Evolutionary conservation across 2,888 invertebrate genomes (phyloP).

Genomic region (Girardia tigrina): DNA sequence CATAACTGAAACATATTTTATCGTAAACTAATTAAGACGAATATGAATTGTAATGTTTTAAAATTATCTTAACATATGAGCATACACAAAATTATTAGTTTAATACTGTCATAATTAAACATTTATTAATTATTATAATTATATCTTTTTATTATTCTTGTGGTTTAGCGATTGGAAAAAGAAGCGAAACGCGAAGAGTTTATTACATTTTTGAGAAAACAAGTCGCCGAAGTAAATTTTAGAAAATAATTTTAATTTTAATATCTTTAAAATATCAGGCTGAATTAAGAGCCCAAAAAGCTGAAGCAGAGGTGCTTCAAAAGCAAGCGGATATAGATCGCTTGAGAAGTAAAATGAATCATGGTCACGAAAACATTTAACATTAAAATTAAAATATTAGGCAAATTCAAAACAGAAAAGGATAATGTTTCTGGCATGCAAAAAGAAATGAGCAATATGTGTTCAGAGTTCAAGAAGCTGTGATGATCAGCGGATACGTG

Average conservation of each 20-base stretch:
- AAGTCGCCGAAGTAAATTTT: neutral
- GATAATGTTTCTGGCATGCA: neutral
- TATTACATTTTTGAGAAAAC: neutral
- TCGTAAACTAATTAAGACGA: too few relatives aligned
- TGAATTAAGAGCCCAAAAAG: neutral
- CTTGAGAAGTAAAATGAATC: neutral
- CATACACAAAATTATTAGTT: too few relatives aligned
- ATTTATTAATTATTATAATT: too few relatives aligned
- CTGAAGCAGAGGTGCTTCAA: constrained; percentile 6
- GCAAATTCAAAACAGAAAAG: neutral
- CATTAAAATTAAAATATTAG: neutral
- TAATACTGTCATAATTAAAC: too few relatives aligned
- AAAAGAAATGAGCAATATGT: neutral
- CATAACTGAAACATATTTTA: too few relatives aligned
- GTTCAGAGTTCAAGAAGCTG: constrained; percentile 13
- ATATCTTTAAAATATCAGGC: neutral
- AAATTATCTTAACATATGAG: too few relatives aligned
- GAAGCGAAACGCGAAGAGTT: constrained; percentile 13
- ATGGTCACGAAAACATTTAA: neutral
- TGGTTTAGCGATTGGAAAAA: neutral
- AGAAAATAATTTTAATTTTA: neutral
- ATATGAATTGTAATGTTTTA: too few relatives aligned
- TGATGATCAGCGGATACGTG: too few relatives aligned
- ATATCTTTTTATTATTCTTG: too few relatives aligned
- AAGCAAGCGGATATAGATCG: neutral